Base-by-base conservation (phyloP, 2,797 vertebrate genomes). In the Fundulus diaphanus region DNA sequence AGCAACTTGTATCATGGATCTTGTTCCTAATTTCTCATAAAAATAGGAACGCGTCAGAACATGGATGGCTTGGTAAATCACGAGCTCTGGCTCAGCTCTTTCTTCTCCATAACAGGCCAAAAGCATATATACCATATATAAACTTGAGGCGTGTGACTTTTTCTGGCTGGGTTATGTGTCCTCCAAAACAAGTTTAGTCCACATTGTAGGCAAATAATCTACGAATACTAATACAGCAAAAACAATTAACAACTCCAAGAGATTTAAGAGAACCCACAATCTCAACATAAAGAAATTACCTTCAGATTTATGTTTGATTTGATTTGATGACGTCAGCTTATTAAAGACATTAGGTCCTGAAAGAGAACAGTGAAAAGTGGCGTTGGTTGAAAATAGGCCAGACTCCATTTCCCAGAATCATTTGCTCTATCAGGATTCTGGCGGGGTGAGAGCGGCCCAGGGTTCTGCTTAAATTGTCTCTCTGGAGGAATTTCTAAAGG, bases 391-490 rank as follows among this genome's bases (percentile, higher is more conserved):
- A 89, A 92, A 91, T 90, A 92, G 85, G 80, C 81, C 74, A 79
- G 77, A 69, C 91, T 93, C 92, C 81, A 92, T 92, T 92, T 92
- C 88, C 90, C 92, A 81, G 37, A 78, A 82, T 90, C 87, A 92
- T 93, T 93, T 91, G 88, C 93, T 89, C 90, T 83, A 81, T 84
- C 70, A 57, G 74, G 82, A 81, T 87, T 78, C 85, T 79, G 82
- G 69, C 57, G 79, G 70, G 83, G 49, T 78, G 82, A 87, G 82
- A 86, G 77, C 73, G 78, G 85, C 76, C 79, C 27, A 72, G 76
- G 79, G 81, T 77, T 42, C 24, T 71, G 78, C 82, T 88, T 89
- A 90, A 90, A 93, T 87, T 90, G 88, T 88, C 87, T 85, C 87
- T 61, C 80, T 51, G 16, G 37, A 49, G 54, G 18, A 67, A 68